Evolutionary conservation across 37 sponge, comb jelly and placozoan genomes (phyloP).

Genomic region (Ianthella basta): DNA sequence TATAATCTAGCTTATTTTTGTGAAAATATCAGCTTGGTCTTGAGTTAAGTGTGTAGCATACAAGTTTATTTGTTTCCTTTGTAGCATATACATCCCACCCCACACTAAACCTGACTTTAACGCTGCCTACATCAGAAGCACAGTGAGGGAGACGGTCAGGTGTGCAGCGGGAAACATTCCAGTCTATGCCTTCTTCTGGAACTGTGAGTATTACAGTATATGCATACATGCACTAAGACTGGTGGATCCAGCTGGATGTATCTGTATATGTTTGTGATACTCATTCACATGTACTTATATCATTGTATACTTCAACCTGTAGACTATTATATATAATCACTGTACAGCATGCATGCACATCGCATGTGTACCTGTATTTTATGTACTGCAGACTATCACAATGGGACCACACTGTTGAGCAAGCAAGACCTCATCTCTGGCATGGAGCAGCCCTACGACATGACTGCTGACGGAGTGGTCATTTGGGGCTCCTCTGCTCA

Average conservation of each 20-base stretch:
- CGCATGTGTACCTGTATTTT: no score
- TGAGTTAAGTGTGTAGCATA: no score
- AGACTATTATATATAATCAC: no score
- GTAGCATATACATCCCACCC: slow-evolving; percentile 41
- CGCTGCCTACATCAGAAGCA: slow-evolving; percentile 37
- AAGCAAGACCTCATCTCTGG: slow-evolving; percentile 24
- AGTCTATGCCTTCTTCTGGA: slow-evolving; percentile 48
- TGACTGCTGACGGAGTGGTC: slow-evolving; percentile 27
- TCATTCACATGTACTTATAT: background rate
- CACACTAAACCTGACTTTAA: slow-evolving; percentile 12
- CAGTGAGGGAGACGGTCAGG: slow-evolving; percentile 40
- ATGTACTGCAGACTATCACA: slow-evolving; percentile 33
- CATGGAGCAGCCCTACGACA: slow-evolving; percentile 38
- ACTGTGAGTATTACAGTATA: slow-evolving; percentile 24
- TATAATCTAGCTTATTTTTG: no score
- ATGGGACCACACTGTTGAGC: slow-evolving; percentile 22
- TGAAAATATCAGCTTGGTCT: no score
- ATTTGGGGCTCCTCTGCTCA: slow-evolving; percentile 37
- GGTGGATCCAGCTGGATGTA: no score
- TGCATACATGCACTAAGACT: no score
- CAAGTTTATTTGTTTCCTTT: no score
- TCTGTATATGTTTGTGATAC: no score
- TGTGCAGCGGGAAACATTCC: slow-evolving; percentile 38
- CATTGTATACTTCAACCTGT: background rate
- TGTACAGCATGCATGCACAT: no score